Base-by-base conservation (phyloP, 2,888 invertebrate genomes). In the Chirona hameri region DNA sequence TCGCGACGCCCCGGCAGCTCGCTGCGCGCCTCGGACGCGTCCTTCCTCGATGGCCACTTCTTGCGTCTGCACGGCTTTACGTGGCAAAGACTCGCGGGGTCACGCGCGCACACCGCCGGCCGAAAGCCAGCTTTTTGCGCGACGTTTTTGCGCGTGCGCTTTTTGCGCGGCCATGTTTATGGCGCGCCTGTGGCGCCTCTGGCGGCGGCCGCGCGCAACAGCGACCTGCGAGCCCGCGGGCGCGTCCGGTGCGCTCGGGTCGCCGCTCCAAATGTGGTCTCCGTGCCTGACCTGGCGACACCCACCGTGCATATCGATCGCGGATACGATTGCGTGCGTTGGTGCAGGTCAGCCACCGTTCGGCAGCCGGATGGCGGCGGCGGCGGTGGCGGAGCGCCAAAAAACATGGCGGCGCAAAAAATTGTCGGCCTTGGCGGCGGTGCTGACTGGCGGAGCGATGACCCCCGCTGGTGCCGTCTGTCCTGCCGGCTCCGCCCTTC, bases 331-430 rank as follows among this genome's bases (percentile, higher is more conserved):
- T 87, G 84, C 87, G 87, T 87, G 88, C 87, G 84, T 87, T 87
- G 81, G 88, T 86, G 84, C 89, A 89, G 84, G 88, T 89, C 87
- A 88, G 87, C 87, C 88, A 84, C 88, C 91, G 91, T 83, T 91
- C 90, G 83, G 92, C 93, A 48, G 48, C 48, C 48, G n/a, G n/a
- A n/a, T n/a, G n/a, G 48, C 48, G 48, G 48, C 48, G 48, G 48
- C 48, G 48, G 93, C 93, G 83, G 94, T 91, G 96, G 96, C 87
- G 96, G 96, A 10, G 96, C 96, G 27, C 96, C 96, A 85, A 96
- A 95, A 85, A 96, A 91, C 86, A 96, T 91, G 81, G 93, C 91
- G 82, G 91, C 90, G 85, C 87, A 90, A 89, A 87, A 89, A 89
- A 81, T 82, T 29, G 83, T 81, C 89, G 85, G 90, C 87, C 83